phyloP scores from a whole-genome alignment of 2,797 vertebrate species.

The Alectoris magna region DNA sequence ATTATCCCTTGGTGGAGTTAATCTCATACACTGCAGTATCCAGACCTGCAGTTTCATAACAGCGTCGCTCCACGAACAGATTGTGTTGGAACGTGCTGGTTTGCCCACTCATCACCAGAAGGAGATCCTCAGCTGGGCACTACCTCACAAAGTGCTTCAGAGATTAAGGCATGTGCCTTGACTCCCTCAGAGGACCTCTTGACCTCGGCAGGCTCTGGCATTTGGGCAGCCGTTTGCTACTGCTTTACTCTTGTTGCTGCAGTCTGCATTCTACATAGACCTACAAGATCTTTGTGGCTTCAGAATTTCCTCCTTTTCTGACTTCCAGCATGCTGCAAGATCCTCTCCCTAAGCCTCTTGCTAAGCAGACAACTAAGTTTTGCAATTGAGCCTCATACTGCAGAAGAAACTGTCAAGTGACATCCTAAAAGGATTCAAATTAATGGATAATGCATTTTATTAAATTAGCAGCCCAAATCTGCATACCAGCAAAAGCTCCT shows the following conservation, averaged over 20 bases:
- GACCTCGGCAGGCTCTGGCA: not conserved
- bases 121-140: not conserved
- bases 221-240: not conserved
- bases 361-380: conserved; percentile 42
- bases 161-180: accelerated
- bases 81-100: not conserved
- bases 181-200: not conserved
- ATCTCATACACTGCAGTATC: not conserved
- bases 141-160: not conserved
- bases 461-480: conserved; percentile 61
- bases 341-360: not conserved
- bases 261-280: not conserved
- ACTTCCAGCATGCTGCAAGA: not conserved
- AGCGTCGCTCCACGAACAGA: not conserved
- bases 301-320: not conserved
- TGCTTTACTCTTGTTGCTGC: not conserved
- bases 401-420: conserved; percentile 38
- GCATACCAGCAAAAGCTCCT: conserved; percentile 53
- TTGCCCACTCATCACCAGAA: not conserved
- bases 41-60: not conserved
- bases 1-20: not conserved
- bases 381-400: conserved; percentile 17
- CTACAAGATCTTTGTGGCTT: not conserved
- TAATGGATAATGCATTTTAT: conserved; percentile 49
- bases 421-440: conserved; percentile 53